Percentiles rank a stretch among this genome's conserved stretches.
Evolutionary conservation across 1,140 invertebrate species (phyloP).

Genomic region (Papilio machaon): DNA sequence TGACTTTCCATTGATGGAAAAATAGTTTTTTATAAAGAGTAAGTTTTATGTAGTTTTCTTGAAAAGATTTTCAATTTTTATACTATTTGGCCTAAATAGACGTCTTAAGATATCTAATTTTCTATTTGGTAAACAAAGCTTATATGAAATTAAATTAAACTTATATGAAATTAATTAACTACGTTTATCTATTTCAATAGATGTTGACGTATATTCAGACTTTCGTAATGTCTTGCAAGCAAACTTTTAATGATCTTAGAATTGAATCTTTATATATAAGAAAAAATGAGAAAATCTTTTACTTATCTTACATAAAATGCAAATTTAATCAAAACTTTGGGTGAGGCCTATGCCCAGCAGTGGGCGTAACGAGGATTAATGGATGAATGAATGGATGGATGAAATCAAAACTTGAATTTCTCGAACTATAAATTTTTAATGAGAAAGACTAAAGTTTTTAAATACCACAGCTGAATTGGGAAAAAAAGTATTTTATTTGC

Average conservation of each 20-base stretch:
- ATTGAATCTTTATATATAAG: neutral
- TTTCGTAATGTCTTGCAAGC: neutral
- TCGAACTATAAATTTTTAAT: neutral
- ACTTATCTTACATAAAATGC: neutral
- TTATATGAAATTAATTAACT: neutral
- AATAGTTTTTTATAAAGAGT: constrained; percentile 13
- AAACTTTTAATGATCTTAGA: neutral
- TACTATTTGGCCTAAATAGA: constrained; percentile 35
- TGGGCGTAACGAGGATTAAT: too few species aligned
- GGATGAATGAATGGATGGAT: neutral
- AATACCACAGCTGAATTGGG: neutral
- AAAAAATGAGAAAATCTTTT: neutral
- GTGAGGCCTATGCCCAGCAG: too few species aligned
- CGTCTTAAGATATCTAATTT: neutral
- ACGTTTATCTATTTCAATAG: too few species aligned
- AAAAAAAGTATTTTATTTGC: neutral
- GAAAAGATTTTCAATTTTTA: constrained; percentile 27
- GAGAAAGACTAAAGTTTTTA: neutral
- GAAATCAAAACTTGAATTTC: neutral
- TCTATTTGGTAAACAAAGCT: neutral
- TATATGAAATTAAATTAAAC: neutral
- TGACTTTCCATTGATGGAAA: neutral
- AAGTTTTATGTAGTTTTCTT: constrained; percentile 1
- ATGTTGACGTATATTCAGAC: too few species aligned
- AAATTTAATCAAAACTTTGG: neutral